phyloP scores from a whole-genome alignment of 2,797 vertebrate species.

The Notolabrus celidotus region DNA sequence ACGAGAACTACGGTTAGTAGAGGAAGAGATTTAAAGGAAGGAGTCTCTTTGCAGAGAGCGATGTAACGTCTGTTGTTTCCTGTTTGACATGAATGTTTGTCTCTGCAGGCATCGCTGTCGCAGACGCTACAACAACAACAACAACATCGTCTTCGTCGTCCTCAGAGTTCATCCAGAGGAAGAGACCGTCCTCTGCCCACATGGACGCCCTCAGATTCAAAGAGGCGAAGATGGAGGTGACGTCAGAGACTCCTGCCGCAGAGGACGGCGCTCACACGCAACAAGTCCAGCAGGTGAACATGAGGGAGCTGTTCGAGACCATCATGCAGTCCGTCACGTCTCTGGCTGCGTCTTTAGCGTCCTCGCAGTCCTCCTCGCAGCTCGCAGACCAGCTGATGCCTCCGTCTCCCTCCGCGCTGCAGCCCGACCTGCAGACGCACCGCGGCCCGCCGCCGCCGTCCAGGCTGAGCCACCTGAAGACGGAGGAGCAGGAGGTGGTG shows the following conservation, averaged over 20 bases:
- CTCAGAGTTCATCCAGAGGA: slow-evolving; percentile 44
- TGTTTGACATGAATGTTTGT: background rate
- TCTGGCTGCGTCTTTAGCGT: slow-evolving; percentile 18
- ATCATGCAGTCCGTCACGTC: slow-evolving; percentile 48
- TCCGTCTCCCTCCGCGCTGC: background rate
- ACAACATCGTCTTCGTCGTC: background rate
- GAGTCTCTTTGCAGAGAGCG: no score
- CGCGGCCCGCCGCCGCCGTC: background rate
- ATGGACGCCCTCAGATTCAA: slow-evolving; percentile 22
- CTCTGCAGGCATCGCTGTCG: slow-evolving; percentile 36
- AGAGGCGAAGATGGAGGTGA: slow-evolving; percentile 39
- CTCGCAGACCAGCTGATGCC: slow-evolving; percentile 15
- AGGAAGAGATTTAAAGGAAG: background rate
- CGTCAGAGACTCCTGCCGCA: rapidly evolving
- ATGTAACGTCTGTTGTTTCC: no score
- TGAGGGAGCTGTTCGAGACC: slow-evolving; percentile 56
- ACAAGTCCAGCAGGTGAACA: background rate
- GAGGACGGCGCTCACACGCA: background rate
- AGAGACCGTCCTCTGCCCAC: background rate
- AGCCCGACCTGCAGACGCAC: background rate
- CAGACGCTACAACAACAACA: slow-evolving; percentile 44
- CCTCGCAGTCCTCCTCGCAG: slow-evolving; percentile 34
- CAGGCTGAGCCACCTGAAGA: slow-evolving; percentile 17
- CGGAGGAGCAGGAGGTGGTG: slow-evolving; percentile 12
- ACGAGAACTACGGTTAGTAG: slow-evolving; percentile 46